Evolutionary conservation across 2,888 invertebrate genomes (phyloP), one percentile per base, ranked within the genome.

Genomic region (Dynastes tityus): DNA sequence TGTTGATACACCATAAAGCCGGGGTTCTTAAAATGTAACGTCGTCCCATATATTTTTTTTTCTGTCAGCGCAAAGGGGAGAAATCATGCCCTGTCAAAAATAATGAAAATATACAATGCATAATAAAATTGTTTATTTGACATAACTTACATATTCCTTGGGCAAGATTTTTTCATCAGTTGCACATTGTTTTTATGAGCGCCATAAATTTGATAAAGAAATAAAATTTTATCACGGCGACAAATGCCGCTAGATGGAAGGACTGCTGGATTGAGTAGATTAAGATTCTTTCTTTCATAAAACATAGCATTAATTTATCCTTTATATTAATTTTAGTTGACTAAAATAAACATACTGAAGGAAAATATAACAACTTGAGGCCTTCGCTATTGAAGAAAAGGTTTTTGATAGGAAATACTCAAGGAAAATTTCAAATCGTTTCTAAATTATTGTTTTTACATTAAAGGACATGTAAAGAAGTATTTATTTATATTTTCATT

Each of bases 121-220:
- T 71, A 71, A 71, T 71, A 71, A 71, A 71, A 71, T 71, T 71
- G 71, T 71, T 32, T 55, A n/a, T 55, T 71, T 55, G 55, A 71
- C 55, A 40, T 22, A 55, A 37, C 55, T 37, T 71, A 71, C 55
- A 58, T 71, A 71, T 55, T 55, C 55, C 16, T 68, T 9, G 8
- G 45, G 49, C 45, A 68, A 68, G 68, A 68, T 49, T 49, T 68
- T 68, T 68, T 55, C 55, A 55, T 55, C 71, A 71, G 58, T 55
- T 71, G 71, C 71, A 71, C 22, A 71, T 71, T 55, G 58, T 55
- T 71, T 71, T 71, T 71, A 71, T 58, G 58, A 16, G 13, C 2
- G 71, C 22, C 58, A 58, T 71, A 71, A 71, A 71, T 71, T 37
- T 71, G 55, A 71, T 71, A 71, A 71, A 58, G 71, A 58, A 71